Conservation (phyloP, 2,888 invertebrate genomes). For the Hedya salicella region DNA sequence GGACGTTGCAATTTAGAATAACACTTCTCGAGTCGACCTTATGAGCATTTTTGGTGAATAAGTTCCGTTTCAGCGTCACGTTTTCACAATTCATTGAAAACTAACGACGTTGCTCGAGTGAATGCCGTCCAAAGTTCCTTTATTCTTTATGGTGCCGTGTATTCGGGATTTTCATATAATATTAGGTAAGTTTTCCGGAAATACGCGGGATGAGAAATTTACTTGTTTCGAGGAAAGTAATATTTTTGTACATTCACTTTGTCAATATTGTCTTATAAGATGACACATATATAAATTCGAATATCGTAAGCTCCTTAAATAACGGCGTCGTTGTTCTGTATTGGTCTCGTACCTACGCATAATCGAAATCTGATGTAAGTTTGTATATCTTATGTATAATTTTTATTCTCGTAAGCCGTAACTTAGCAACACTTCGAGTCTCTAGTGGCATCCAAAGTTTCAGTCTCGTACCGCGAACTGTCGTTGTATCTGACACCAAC, state of each 20-base stretch:
- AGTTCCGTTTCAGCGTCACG: slow-evolving; percentile 68
- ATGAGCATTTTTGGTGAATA: slow-evolving; percentile 56
- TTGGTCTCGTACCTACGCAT: neutral
- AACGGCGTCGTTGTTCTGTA: neutral
- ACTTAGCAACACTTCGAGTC: slow-evolving; percentile 52
- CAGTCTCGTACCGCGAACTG: slow-evolving; percentile 68
- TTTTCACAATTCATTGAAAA: slow-evolving; percentile 64
- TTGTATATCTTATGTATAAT: neutral
- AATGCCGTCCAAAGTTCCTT: slow-evolving; percentile 56
- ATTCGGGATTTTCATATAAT: slow-evolving; percentile 61
- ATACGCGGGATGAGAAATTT: slow-evolving; percentile 2
- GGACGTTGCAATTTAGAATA: neutral
- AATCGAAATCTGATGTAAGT: no score
- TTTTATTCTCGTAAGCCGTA: slow-evolving; percentile 20
- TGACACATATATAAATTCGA: neutral
- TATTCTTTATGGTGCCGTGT: slow-evolving; percentile 66
- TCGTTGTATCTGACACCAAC: slow-evolving; percentile 80
- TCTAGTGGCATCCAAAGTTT: slow-evolving; percentile 62
- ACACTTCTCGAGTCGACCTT: slow-evolving; percentile 44
- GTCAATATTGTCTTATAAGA: neutral
- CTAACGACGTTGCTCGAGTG: slow-evolving; percentile 48
- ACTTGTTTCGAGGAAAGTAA: slow-evolving; percentile 10
- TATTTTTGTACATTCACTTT: neutral
- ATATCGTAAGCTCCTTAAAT: slow-evolving; percentile 5
- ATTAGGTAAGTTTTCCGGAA: slow-evolving; percentile 41